These are phyloP conservation scores for Rhopalosiphum nymphaeae DNA, from an alignment of 2,888 invertebrate genomes.

Conservation along the genomic window DNA sequence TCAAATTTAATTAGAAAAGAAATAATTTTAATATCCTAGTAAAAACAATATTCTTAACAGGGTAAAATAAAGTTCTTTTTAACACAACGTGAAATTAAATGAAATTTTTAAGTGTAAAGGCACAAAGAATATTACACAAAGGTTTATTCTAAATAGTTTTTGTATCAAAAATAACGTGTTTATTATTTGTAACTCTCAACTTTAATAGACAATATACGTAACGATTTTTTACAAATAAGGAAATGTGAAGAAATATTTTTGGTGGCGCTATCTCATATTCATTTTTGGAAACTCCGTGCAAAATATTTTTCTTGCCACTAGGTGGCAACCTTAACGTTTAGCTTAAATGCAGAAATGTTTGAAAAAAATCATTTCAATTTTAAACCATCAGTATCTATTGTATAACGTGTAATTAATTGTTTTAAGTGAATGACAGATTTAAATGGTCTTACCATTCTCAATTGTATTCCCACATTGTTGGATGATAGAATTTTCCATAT, in stretches of 20 bases:
- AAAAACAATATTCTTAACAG: too few relatives aligned
- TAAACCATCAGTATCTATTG: background rate
- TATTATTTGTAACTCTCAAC: background rate
- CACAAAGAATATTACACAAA: background rate
- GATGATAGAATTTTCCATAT: too few relatives aligned
- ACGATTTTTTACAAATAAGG: background rate
- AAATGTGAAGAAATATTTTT: background rate
- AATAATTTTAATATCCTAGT: too few relatives aligned
- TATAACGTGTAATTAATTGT: background rate
- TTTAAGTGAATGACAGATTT: too few relatives aligned
- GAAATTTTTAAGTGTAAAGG: background rate
- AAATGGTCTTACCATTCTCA: too few relatives aligned
- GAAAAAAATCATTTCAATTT: background rate
- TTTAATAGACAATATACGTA: background rate
- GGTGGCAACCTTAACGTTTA: background rate
- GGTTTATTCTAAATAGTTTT: background rate
- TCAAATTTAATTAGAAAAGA: too few relatives aligned
- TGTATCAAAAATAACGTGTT: background rate
- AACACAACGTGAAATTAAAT: background rate
- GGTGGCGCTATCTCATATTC: background rate
- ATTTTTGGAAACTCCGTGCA: background rate
- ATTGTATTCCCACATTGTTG: too few relatives aligned
- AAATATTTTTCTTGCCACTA: background rate
- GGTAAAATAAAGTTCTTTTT: too few relatives aligned
- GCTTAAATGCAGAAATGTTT: background rate